Evolutionary conservation across 1,140 invertebrate genomes (phyloP).

Genomic region (Sesamia nonagrioides): DNA sequence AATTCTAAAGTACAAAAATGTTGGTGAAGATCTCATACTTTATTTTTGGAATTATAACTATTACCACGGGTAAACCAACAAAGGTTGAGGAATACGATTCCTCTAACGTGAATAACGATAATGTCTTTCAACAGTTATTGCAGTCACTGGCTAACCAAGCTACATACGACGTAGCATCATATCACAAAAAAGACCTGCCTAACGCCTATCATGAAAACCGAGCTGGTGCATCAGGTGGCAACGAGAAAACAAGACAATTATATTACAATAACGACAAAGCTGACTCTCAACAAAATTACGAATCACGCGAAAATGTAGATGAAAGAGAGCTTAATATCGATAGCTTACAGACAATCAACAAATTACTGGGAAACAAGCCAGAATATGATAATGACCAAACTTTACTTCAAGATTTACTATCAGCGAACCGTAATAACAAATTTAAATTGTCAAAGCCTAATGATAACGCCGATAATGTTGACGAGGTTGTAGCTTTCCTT

Average conservation of each 20-base stretch:
- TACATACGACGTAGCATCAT: not conserved
- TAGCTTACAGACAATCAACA: not conserved
- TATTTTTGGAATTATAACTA: constrained; percentile 3
- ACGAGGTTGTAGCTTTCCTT: not conserved
- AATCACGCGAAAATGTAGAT: not conserved
- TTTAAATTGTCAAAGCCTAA: not conserved
- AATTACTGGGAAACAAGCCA: not conserved
- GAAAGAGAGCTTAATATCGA: not conserved
- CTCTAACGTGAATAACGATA: not conserved
- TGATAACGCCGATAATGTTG: not conserved
- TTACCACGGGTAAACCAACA: not conserved
- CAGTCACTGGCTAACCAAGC: not conserved
- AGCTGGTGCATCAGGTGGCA: not conserved
- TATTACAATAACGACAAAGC: not conserved
- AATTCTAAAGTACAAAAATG: constrained; percentile 9
- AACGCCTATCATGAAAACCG: not conserved
- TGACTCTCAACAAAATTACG: not conserved
- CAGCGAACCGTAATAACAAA: not conserved
- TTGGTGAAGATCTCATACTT: not conserved
- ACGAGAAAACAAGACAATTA: not conserved
- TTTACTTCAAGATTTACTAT: not conserved
- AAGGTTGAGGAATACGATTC: not conserved
- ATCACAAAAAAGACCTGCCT: not conserved
- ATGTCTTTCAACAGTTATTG: not conserved
- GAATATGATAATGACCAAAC: not conserved